Base-by-base conservation (phyloP, 2,888 invertebrate genomes). In the Gastracanthus pulcherrimus region DNA sequence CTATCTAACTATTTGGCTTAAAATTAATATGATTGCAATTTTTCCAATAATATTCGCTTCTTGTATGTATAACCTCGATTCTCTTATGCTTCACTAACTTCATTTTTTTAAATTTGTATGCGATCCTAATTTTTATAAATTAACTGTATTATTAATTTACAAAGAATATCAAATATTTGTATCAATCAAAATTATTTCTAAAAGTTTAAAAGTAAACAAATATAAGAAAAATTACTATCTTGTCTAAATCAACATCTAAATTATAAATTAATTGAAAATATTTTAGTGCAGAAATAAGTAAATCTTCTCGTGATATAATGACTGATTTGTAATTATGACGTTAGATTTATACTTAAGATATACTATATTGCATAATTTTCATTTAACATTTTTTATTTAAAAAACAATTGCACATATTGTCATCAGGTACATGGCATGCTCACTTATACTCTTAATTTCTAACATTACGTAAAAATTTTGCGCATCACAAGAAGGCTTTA, bases 341-440 rank as follows among this genome's bases (percentile, higher is more conserved):
- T 48, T 19, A 48, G 26, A 38, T 34, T 51, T 31, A 16, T 41
- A 23, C 23, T 6, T 55, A 6, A 13, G 5, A 23, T 3, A 69
- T 9, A 34, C 13, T 16, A 58, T 29, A 16, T 58, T 29, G 16
- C 29, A 26, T 5, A 23, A 29, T 16, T 58, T 58, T 58, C 13
- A 29, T 26, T 3, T 58, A 64, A 41, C 34, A 29, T 26, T 26
- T 26, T 23, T 16, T 41, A 41, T 26, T 2, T 29, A 19, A 45
- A 45, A 45, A 67, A 2, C 41, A 13, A 69, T 48, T 55, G 55
- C 55, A 55, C 71, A 58, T 26, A 34, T 71, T 26, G 13, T 45
- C 34, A 36, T 74, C 74, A 74, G 74, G 74, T 74, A 74, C 74
- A 45, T 45, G 19, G n/a, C 19, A 38, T 62, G 16, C 26, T 31